These are phyloP conservation scores for Mixornis gularis DNA, from an alignment of 2,113 vertebrate genomes.

Conservation along the genomic window DNA sequence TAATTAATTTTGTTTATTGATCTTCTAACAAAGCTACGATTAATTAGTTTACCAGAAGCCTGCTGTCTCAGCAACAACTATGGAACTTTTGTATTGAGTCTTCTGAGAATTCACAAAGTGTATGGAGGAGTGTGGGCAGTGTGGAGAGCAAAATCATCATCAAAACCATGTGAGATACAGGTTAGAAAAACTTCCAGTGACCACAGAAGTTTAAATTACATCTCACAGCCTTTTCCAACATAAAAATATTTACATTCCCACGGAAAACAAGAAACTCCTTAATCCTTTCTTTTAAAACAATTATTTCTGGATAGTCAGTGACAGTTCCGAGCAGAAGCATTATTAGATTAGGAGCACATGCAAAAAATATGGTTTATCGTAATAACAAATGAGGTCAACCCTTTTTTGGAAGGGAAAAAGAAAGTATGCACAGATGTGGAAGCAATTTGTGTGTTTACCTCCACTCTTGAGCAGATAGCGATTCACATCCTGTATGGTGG, in stretches of 20 bases:
- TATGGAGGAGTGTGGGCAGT: neutral
- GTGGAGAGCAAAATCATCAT: neutral
- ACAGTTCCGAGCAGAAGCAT: neutral
- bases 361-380: neutral
- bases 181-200: neutral
- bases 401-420: neutral
- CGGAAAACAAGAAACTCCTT: neutral
- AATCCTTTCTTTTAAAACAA: neutral
- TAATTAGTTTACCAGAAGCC: neutral
- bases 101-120: neutral
- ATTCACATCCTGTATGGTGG: constrained; percentile 97
- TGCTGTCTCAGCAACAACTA: neutral
- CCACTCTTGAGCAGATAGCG: constrained; percentile 95
- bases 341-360: neutral
- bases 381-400: neutral
- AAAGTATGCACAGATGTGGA: neutral
- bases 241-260: neutral
- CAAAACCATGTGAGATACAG: neutral
- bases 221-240: neutral
- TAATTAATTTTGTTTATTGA: neutral
- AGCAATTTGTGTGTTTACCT: constrained; percentile 68
- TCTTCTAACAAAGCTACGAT: neutral
- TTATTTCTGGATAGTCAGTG: neutral
- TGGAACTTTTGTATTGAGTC: neutral
- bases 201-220: neutral